Evolutionary conservation across 2,888 invertebrate species (phyloP), one percentile per base, ranked within the genome.

Genomic region (Digitonthophagus gazella): DNA sequence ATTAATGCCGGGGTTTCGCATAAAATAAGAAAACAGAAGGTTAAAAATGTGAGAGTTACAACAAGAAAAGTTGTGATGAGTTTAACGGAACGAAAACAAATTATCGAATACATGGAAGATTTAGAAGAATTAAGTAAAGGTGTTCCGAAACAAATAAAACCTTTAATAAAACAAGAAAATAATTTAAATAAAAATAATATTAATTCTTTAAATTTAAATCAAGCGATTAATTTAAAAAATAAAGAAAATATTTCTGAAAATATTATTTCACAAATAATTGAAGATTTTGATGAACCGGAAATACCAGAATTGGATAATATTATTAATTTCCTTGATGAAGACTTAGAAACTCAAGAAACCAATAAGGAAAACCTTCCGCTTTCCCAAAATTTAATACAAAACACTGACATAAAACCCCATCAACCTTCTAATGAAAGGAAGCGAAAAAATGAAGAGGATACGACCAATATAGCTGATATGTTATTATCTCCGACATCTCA

Each of bases 1-100:
- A 89, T 91, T n/a, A 90, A 91, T 76, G 82, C 85, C 70, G 90
- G 90, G 0, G 90, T 91, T 0, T 80, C 83, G 69, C 90, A 91
- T 76, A 87, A 85, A 71, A 89, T 91, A 66, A 84, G 85, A 64
- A 89, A 86, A 77, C 89, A 89, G 0, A 90, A 87, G 79, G 78
- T 83, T 0, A 84, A 84, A 66, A 78, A 73, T 6, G 70, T 70
- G 5, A 78, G 76, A 67, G 69, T 69, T 8, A 72, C 74, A 11
- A 63, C 78, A 8, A 69, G 78, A 8, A 80, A 81, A 69, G 72
- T 77, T n/a, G 77, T 79, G 4, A 65, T 76, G 18, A 78, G 78
- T 71, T 74, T 79, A 2, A 75, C 80, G 0, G 79, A 79, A 68
- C 54, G 68, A 20, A 28, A 58, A 0, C 65, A 69, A 8, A 19